These are phyloP conservation scores for Patella depressa DNA, from an alignment of 2,888 invertebrate genomes.

Conservation along the genomic window DNA sequence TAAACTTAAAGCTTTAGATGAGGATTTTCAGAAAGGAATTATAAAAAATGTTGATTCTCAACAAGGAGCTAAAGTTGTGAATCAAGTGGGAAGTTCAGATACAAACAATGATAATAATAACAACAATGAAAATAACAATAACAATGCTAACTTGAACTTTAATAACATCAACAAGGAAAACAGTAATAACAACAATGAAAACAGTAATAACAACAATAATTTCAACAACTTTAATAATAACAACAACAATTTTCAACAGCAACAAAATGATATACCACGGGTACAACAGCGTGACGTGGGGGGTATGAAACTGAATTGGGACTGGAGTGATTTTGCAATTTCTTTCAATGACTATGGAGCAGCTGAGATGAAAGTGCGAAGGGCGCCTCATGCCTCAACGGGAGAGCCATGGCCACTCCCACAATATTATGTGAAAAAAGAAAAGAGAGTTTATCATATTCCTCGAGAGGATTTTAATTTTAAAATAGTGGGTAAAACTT, in stretches of 20 bases:
- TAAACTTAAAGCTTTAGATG: too few relatives aligned
- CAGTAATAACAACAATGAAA: constrained; percentile 8
- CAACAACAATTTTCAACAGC: constrained; percentile 17
- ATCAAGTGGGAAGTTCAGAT: too few relatives aligned
- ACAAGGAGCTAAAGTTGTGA: too few relatives aligned
- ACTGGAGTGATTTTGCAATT: constrained; percentile 63
- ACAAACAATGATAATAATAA: too few relatives aligned
- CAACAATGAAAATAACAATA: too few relatives aligned
- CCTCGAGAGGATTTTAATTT: constrained; percentile 50
- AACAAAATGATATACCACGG: background rate
- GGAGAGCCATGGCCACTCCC: constrained; percentile 83
- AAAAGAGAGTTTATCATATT: constrained; percentile 56
- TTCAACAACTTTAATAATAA: background rate
- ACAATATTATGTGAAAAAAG: constrained; percentile 71
- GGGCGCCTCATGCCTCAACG: constrained; percentile 60
- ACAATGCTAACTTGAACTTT: too few relatives aligned
- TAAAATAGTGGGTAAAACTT: constrained; percentile 72
- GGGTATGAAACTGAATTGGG: constrained; percentile 51
- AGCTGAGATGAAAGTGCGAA: constrained; percentile 64
- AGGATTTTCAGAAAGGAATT: too few relatives aligned
- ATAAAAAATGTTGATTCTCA: too few relatives aligned
- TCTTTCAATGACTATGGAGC: constrained; percentile 60
- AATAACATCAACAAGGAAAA: constrained; percentile 8
- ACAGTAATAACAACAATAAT: constrained; percentile 7
- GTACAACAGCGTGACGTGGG: constrained; percentile 23